Conservation (phyloP, 2,888 invertebrate genomes). For the Caenorhabditis sp. region DNA sequence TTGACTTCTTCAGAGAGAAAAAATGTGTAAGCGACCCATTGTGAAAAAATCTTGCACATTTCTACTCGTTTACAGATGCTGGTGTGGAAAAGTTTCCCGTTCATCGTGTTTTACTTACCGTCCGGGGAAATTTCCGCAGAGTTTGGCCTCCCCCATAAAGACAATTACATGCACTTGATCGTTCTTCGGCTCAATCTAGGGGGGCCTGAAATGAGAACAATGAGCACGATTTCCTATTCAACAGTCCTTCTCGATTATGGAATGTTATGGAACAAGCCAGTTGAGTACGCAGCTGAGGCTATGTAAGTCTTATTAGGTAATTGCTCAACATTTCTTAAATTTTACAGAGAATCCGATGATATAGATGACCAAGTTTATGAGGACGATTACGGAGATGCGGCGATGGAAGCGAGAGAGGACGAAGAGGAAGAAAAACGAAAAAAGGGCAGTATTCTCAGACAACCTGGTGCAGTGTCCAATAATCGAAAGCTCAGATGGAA, state of each 20-base stretch:
- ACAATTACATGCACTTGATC: conserved; percentile 6
- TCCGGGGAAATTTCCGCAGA: conserved; percentile 40
- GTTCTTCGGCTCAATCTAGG: neutral
- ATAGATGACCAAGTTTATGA: neutral
- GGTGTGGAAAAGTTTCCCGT: neutral
- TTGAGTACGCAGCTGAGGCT: neutral
- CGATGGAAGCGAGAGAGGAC: neutral
- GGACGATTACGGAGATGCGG: neutral
- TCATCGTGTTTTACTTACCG: conserved; percentile 30
- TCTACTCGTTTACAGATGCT: conserved; percentile 16
- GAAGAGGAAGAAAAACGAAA: conserved; percentile 16
- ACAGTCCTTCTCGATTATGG: neutral
- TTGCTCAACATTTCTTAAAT: neutral
- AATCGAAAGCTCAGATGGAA: too few relatives aligned
- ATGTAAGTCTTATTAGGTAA: neutral
- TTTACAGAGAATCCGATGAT: neutral
- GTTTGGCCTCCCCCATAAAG: conserved; percentile 34
- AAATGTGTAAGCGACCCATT: conserved; percentile 20
- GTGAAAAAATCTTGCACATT: too few relatives aligned
- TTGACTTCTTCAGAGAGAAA: neutral
- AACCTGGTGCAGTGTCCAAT: too few relatives aligned
- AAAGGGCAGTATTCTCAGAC: too few relatives aligned
- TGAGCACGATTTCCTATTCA: neutral
- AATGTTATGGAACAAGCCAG: neutral
- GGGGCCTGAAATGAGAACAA: neutral